Conservation (phyloP, 2,797 vertebrate species). For the Sylvilagus floridanus region DNA sequence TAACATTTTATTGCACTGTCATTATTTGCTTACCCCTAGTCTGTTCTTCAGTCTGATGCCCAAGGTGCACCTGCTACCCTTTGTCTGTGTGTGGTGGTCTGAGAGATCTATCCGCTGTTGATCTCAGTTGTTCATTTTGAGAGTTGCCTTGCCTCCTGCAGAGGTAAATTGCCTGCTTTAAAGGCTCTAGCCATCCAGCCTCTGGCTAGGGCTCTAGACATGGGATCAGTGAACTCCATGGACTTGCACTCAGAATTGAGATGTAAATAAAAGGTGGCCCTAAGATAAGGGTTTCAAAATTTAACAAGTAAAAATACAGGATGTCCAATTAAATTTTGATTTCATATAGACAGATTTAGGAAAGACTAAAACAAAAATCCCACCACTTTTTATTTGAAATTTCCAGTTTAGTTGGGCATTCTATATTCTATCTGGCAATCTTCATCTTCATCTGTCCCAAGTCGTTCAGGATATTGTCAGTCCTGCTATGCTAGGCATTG, state of each 20-base stretch:
- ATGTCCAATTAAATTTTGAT: neutral
- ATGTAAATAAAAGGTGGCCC: neutral
- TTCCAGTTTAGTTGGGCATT: neutral
- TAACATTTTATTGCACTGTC: neutral
- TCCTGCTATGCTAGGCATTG: neutral
- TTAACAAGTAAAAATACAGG: neutral
- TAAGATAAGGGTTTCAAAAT: neutral
- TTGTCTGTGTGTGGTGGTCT: neutral
- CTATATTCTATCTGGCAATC: neutral
- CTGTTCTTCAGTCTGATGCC: constrained; percentile 12
- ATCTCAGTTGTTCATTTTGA: neutral
- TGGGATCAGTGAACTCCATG: neutral
- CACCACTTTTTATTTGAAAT: neutral
- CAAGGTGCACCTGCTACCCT: neutral
- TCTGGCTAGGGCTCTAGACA: neutral
- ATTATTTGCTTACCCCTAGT: neutral
- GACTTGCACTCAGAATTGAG: constrained; percentile 2
- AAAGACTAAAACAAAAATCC: neutral
- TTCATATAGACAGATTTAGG: neutral
- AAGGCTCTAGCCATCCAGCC: neutral
- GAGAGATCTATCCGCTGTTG: neutral
- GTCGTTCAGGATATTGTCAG: neutral
- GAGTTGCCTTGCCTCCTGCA: neutral
- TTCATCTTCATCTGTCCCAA: neutral
- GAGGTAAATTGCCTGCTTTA: neutral